phyloP scores from a whole-genome alignment of 37 sponge, comb jelly and placozoan genomes.

The Tethya wilhelma region DNA sequence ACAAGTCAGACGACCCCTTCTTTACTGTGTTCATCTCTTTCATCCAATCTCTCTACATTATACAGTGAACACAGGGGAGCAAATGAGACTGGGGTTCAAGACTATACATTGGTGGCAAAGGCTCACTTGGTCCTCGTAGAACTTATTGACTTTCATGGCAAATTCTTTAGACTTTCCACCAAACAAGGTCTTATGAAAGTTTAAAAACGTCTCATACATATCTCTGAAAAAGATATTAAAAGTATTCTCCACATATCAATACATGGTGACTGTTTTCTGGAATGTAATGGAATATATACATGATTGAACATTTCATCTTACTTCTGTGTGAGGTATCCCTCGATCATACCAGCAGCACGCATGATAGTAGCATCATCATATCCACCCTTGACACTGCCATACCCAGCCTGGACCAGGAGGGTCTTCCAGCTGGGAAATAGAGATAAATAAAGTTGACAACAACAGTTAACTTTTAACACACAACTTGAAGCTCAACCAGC shows the following conservation, averaged over 20 bases:
- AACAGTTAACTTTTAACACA: no score
- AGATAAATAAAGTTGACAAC: no score
- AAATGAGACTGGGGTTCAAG: neutral
- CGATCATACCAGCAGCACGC: constrained; percentile 44
- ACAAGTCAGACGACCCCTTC: constrained; percentile 10
- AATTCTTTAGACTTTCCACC: constrained; percentile 1
- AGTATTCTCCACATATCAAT: neutral
- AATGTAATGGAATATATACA: neutral
- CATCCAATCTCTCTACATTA: constrained; percentile 53
- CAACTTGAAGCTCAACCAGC: neutral
- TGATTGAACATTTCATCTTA: constrained; percentile 17
- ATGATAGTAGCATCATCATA: constrained; percentile 19
- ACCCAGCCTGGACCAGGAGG: constrained; percentile 36
- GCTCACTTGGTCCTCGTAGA: constrained; percentile 30
- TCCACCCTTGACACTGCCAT: neutral
- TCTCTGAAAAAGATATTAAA: constrained; percentile 9
- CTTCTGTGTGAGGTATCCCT: constrained; percentile 51
- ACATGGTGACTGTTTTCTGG: neutral
- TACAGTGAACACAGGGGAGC: no score
- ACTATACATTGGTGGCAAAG: neutral
- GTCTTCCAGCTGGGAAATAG: constrained; percentile 32
- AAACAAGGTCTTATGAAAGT: constrained; percentile 25
- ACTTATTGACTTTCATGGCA: constrained; percentile 22
- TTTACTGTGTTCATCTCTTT: constrained; percentile 5
- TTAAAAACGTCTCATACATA: constrained; percentile 35